phyloP scores from a whole-genome alignment of 2,888 invertebrate species.

The Macrosoma leucophasiata region DNA sequence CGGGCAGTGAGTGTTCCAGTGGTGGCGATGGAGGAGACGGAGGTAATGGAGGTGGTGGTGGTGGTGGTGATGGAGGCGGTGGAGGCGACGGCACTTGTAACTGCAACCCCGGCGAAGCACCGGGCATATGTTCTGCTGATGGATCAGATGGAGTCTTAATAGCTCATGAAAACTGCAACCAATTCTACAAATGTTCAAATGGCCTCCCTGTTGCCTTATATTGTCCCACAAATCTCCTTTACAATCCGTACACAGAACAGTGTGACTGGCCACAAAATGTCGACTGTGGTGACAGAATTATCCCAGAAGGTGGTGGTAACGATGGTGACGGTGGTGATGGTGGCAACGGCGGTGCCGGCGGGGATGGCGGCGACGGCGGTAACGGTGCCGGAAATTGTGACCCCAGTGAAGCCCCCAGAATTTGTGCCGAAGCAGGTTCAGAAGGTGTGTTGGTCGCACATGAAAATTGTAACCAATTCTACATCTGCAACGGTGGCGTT shows the following conservation, averaged over 20 bases:
- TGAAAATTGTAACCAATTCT: conserved; percentile 33
- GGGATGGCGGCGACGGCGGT: conserved; percentile 1
- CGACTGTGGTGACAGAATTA: conserved; percentile 29
- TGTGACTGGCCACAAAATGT: too few species aligned
- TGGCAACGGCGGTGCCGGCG: conserved; percentile 2
- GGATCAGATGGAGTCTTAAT: too few species aligned
- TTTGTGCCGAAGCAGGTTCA: conserved; percentile 29
- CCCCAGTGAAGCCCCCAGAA: conserved; percentile 30
- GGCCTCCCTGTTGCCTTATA: too few species aligned
- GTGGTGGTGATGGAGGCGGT: conserved; percentile 4
- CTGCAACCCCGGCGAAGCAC: neutral
- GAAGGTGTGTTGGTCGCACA: conserved; percentile 32
- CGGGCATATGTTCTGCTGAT: too few species aligned
- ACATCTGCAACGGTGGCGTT: conserved; percentile 28
- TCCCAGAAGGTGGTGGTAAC: conserved; percentile 7
- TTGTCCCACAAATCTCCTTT: too few species aligned
- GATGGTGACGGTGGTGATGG: neutral
- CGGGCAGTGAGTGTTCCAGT: too few species aligned
- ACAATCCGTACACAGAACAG: too few species aligned
- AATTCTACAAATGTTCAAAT: too few species aligned
- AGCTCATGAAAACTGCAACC: too few species aligned
- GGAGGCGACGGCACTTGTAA: conserved; percentile 12
- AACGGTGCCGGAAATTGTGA: conserved; percentile 8
- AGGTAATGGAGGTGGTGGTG: conserved; percentile 8
- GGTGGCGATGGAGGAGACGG: too few species aligned